Percentiles rank a stretch among this genome's conserved stretches.
These are phyloP conservation scores for Luperina nickerlii DNA, from an alignment of 2,888 invertebrate species.

Conservation along the genomic window DNA sequence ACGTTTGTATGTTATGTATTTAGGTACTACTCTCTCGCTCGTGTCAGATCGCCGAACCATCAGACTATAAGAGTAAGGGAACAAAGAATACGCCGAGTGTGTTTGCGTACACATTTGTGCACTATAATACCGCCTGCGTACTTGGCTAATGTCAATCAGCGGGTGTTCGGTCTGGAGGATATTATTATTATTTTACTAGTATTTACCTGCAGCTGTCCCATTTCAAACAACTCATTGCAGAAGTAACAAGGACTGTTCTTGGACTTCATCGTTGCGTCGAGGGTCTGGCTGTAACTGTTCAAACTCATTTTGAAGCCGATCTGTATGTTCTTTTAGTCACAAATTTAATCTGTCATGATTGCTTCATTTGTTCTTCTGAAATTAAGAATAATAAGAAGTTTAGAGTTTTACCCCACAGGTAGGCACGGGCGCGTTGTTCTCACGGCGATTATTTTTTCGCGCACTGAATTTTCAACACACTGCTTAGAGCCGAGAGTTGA, in stretches of 20 bases:
- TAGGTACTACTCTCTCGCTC: not conserved
- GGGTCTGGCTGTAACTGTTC: constrained; percentile 61
- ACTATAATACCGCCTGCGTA: not conserved
- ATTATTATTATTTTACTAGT: not conserved
- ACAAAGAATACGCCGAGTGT: not conserved
- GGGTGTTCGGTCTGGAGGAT: not conserved
- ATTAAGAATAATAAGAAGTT: not conserved
- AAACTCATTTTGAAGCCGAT: constrained; percentile 75
- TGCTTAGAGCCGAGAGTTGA: too few relatives aligned
- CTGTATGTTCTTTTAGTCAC: not conserved
- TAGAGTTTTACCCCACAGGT: not conserved
- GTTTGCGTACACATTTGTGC: not conserved
- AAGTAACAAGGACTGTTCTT: constrained; percentile 92
- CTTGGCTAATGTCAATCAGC: not conserved
- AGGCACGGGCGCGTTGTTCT: not conserved
- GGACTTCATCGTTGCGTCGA: constrained; percentile 58
- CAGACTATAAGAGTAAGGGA: not conserved
- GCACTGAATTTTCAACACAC: not conserved
- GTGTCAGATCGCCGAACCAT: not conserved
- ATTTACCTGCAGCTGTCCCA: constrained; percentile 91
- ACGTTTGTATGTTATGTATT: not conserved
- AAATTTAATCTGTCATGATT: constrained; percentile 30
- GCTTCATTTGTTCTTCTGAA: constrained; percentile 24
- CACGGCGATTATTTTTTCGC: not conserved
- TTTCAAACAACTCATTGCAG: constrained; percentile 92